Evolutionary conservation across 1,140 invertebrate genomes (phyloP).

Genomic region (Chrysomallon squamiferum): DNA sequence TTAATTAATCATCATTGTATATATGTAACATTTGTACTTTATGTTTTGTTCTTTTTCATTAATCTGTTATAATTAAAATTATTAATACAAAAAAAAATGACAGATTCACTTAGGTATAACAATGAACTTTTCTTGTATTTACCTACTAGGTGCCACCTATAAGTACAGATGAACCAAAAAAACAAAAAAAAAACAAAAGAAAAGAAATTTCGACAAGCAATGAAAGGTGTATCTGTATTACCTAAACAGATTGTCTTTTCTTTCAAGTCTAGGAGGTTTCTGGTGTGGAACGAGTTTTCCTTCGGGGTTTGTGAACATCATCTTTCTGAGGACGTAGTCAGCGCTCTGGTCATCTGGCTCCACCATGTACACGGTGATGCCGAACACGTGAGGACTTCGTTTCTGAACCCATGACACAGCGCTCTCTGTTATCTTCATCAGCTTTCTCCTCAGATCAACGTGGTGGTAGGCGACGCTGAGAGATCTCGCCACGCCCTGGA

Average conservation of each 20-base stretch:
- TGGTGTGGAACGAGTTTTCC: slow-evolving; percentile 35
- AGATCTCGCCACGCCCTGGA: slow-evolving; percentile 59
- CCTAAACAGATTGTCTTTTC: slow-evolving; percentile 63
- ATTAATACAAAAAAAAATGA: no score
- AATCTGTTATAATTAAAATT: no score
- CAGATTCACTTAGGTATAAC: no score
- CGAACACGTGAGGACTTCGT: slow-evolving; percentile 51
- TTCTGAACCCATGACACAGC: slow-evolving; percentile 61
- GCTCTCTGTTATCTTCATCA: slow-evolving; percentile 58
- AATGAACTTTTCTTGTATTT: no score
- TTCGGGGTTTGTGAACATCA: slow-evolving; percentile 55
- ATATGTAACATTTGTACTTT: no score
- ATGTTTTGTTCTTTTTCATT: no score
- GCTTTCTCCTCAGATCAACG: slow-evolving; percentile 56
- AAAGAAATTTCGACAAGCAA: no score
- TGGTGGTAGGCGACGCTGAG: slow-evolving; percentile 62
- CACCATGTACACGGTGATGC: slow-evolving; percentile 59
- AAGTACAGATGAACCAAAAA: no score
- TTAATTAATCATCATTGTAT: no score
- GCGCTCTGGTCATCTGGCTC: slow-evolving; percentile 46
- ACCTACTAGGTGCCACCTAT: no score
- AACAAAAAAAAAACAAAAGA: no score
- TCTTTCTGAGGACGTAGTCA: slow-evolving; percentile 57
- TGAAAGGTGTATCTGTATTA: no score
- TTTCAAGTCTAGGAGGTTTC: slow-evolving; percentile 54